Evolutionary conservation across 2,113 vertebrate species (phyloP).

Genomic region (Propithecus coquereli): DNA sequence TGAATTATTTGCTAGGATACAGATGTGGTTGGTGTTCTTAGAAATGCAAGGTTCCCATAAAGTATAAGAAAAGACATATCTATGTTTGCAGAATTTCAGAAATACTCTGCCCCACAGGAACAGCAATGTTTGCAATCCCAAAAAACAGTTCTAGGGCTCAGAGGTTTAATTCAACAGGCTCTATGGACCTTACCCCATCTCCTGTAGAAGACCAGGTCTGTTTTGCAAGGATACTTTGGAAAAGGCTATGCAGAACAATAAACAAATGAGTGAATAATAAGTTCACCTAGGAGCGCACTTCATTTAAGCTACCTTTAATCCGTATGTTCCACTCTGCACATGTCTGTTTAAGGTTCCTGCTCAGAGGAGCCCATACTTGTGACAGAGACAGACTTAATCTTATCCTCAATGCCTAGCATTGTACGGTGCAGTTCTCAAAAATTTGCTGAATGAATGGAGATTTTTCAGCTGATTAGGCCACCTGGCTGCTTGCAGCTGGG

Average conservation of each 20-base stretch:
- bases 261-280: background rate
- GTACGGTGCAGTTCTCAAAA: background rate
- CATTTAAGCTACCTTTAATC: background rate
- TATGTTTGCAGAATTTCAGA: conserved; percentile 21
- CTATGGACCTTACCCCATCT: background rate
- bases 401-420: background rate
- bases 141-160: background rate
- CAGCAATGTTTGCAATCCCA: background rate
- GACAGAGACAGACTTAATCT: background rate
- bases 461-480: background rate
- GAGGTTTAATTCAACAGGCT: background rate
- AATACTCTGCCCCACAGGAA: background rate
- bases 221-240: background rate
- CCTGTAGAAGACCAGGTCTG: background rate
- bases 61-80: background rate
- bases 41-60: background rate
- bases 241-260: background rate
- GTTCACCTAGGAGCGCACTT: background rate
- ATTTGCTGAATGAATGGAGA: conserved; percentile 2
- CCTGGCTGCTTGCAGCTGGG: background rate
- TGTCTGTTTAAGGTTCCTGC: background rate
- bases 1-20: background rate
- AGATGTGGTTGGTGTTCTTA: background rate
- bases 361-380: background rate
- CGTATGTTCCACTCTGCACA: background rate